Base-by-base conservation (phyloP, 2,888 invertebrate species). In the Drosophila algonquin region DNA sequence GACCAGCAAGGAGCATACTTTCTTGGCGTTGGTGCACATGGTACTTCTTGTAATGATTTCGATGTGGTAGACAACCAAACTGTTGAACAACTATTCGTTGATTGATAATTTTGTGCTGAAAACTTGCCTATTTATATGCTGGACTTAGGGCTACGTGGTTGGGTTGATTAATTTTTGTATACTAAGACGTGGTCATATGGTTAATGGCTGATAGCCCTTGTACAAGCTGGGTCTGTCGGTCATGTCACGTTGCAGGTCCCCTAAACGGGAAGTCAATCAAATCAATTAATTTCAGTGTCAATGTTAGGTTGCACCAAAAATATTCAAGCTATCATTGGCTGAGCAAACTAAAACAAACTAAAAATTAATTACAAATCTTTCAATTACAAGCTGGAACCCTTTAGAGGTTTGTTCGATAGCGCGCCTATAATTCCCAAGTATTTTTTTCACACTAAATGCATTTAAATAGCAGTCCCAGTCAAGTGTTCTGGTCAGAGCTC, bases 201-300 rank as follows among this genome's bases (percentile, higher is more conserved):
- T 9, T 58, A 58, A 59, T 62, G 62, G 53, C 52, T 35, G 50
- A 30, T 24, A 50, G 59, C 76, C 55, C 48, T 60, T 61, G 54
- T 40, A 44, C 55, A 16, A 50, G 14, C 24, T n/a, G 24, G 44
- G 69, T 52, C 18, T 14, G 16, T 46, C 35, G 12, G 14, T 27
- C 44, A 46, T 59, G 71, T 59, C 76, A 76, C 70, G 54, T 70
- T 62, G 76, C 71, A 46, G 72, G 52, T 47, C 8, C 8, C 70
- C 76, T 47, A 60, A 70, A 61, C 8, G 53, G 71, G 71, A 75
- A 75, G 46, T 44, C 45, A 47, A 18, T 18, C 12, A 30, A 69
- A 59, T 5, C 44, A 35, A 57, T 75, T 69, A 68, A 60, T 62
- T 69, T 73, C 73, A 73, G 45, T 75, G 70, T 70, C 76, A 73